Evolutionary conservation across 2,888 invertebrate species (phyloP), one percentile per base, ranked within the genome.

Genomic region (Elegia similella): DNA sequence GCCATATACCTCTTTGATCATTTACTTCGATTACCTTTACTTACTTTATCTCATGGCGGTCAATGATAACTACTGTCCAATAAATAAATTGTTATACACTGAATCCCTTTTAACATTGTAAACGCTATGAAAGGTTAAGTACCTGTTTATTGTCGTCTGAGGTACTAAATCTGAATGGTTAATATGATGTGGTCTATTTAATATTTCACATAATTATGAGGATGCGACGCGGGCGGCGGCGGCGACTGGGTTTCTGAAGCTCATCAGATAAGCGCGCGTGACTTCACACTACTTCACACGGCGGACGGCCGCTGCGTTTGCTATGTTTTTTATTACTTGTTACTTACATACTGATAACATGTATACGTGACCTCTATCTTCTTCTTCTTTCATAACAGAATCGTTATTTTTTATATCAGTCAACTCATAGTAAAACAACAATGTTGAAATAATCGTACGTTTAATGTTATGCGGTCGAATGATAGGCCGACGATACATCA

Each of bases 281-380:
- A 77, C 75, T 78, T 76, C 74, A 78, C 76, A 75, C 73, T 73
- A 77, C 75, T 78, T 76, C 74, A 78, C 76, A 75, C 73, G 70
- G 66, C 59, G 23, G 23, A n/a, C 23, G 50, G 61, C 61, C 62
- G 63, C 58, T 65, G 64, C 60, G 57, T 64, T 65, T 58, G 63
- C 59, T 68, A 64, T 63, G 69, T 61, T 64, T 75, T 73, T 72
- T 74, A 69, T 76, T 68, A 67, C 68, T 61, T 50, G 58, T 38
- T 38, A 5, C 38, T 38, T 38, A 38, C 44, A 30, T 54, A 23
- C 57, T 60, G 62, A 64, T 67, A 67, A 57, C 55, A 57, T 54
- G 50, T 46, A 59, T 59, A 64, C 67, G 65, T 67, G 68, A 69
- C 63, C 60, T 61, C 42, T 47, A 42, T 42, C 23, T 52, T n/a